These are phyloP conservation scores for Anolis sagrei DNA, from an alignment of 2,113 vertebrate genomes.

Conservation along the genomic window DNA sequence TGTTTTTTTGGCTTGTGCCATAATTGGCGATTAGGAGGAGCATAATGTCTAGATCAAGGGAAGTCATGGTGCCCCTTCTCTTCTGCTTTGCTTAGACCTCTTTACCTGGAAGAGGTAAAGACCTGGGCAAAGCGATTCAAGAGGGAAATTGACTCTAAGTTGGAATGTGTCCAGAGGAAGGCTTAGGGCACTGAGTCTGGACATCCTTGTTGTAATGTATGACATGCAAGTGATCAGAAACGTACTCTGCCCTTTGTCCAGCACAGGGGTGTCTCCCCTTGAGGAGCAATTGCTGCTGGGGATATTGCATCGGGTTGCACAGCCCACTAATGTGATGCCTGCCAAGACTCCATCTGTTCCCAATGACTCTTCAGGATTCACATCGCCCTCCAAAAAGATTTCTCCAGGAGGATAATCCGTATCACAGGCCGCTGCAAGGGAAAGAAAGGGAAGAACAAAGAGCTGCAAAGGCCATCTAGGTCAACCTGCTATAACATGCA, in stretches of 20 bases:
- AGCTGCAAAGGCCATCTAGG: too few species aligned
- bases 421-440: constrained; percentile 88
- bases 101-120: too few species aligned
- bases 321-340: constrained; percentile 97
- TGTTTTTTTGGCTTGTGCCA: too few species aligned
- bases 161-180: too few species aligned
- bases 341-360: constrained; percentile 92
- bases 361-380: constrained; percentile 84
- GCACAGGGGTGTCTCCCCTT: constrained; percentile 92
- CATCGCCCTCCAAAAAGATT: constrained; percentile 90
- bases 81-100: too few species aligned
- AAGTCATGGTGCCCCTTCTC: too few species aligned
- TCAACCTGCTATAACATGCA: too few species aligned
- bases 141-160: too few species aligned
- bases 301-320: constrained; percentile 95
- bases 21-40: too few species aligned
- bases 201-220: not conserved
- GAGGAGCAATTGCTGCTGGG: constrained; percentile 97
- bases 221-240: not conserved
- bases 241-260: constrained; percentile 95
- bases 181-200: too few species aligned
- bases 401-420: constrained; percentile 95
- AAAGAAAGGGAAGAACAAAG: constrained; percentile 50
- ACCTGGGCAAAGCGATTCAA: too few species aligned
- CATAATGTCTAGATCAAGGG: too few species aligned